Conservation (phyloP, 2,797 vertebrate species). For the Acanthurus lineatus region DNA sequence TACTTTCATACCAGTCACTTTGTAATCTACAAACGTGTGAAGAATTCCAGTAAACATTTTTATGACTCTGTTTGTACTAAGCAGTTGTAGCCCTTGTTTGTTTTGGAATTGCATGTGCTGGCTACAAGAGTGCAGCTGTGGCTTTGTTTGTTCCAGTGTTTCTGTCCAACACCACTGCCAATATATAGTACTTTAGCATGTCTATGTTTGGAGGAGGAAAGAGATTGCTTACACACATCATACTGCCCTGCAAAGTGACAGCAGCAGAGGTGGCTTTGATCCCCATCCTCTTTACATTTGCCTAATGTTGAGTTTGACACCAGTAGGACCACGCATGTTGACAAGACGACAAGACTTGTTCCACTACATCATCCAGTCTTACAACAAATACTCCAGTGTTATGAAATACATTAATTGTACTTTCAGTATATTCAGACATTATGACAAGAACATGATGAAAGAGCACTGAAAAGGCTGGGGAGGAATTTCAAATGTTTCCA, state of each 20-base stretch:
- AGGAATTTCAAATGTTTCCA: neutral
- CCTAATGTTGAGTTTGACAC: slow-evolving; percentile 10
- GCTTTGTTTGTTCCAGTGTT: slow-evolving; percentile 48
- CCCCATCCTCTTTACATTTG: neutral
- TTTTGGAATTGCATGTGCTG: slow-evolving; percentile 46
- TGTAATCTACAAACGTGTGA: slow-evolving; percentile 6
- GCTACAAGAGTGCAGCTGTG: slow-evolving; percentile 30
- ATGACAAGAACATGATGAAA: neutral
- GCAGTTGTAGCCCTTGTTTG: slow-evolving; percentile 26
- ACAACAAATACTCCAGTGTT: neutral
- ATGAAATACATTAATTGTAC: neutral
- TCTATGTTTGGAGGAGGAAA: slow-evolving; percentile 74
- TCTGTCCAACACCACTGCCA: slow-evolving; percentile 44
- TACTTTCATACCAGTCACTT: neutral
- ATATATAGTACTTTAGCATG: slow-evolving; percentile 57
- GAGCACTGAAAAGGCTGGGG: neutral
- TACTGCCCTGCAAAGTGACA: slow-evolving; percentile 26
- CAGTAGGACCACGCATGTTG: neutral
- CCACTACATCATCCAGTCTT: neutral
- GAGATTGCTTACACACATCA: slow-evolving; percentile 28
- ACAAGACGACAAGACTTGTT: no score
- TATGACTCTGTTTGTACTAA: slow-evolving; percentile 6
- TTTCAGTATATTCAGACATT: neutral
- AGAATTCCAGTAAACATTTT: slow-evolving; percentile 8
- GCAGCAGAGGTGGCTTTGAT: neutral